Evolutionary conservation across 2,888 invertebrate species (phyloP), one percentile per base, ranked within the genome.

Genomic region (Nomada goodeniana): DNA sequence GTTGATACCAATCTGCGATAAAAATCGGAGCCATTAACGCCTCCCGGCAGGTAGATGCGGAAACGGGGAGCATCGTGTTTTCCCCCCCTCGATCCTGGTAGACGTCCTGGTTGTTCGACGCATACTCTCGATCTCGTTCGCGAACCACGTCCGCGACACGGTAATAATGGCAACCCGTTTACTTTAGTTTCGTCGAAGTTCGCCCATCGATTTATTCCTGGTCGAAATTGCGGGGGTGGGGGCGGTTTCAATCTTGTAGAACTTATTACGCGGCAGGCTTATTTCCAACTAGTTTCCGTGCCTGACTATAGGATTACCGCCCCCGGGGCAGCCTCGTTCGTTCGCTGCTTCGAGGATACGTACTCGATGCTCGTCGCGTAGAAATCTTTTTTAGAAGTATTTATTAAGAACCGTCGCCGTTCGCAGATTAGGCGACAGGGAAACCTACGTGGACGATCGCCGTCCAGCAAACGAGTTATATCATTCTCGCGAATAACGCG

Each of bases 1-100:
- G 95, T 99, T 99, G 91, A 99, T 99, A 88, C 99, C 99, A 95
- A 99, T 98, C 99, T 99, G 95, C 23, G 83, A 86, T 55, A 82
- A 70, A 79, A 76, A 67, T 26, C 29, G 52, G 61, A 67, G n/a
- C 10, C 15, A n/a, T 76, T 63, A 61, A n/a, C 29, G 52, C 20
- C 13, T 50, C 9, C 23, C 18, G 68, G 36, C 47, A 53, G 13
- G 4, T 10, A 5, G 4, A 5, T 50, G 5, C 18, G 5, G 0
- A 26, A 2, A 52, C 9, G 65, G 13, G 44, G 10, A 15, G 60
- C n/a, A 36, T 36, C 64, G 26, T 4, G 7, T 15, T 23, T 4
- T 47, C 0, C 13, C 47, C 0, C 13, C 47, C 47, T 13, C 15
- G 15, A 47, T 15, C 1, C 47, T 15, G 15, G 13, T 47, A 4